Evolutionary conservation across 2,888 invertebrate species (phyloP).

Genomic region (Athripsodes cinereus): DNA sequence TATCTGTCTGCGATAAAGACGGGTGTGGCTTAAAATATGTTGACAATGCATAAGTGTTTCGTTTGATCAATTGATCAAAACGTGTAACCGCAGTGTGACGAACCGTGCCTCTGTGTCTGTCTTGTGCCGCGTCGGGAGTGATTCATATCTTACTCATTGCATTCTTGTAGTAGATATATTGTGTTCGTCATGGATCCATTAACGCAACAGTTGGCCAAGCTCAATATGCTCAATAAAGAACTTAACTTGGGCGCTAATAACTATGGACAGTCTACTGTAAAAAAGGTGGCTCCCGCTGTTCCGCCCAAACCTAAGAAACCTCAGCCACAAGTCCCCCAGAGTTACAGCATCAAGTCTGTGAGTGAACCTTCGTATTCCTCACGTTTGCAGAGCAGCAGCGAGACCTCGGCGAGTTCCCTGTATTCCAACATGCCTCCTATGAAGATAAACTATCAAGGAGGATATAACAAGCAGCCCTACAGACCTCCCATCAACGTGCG

Average conservation of each 20-base stretch:
- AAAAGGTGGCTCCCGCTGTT: conserved; percentile 64
- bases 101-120: background rate
- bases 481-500: conserved; percentile 37
- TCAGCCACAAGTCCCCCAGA: conserved; percentile 66
- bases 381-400: conserved; percentile 45
- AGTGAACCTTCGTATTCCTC: conserved; percentile 72
- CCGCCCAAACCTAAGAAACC: conserved; percentile 69
- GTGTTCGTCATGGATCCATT: conserved; percentile 50
- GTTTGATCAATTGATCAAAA: background rate
- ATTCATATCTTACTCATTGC: background rate
- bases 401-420: conserved; percentile 38
- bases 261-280: conserved; percentile 14
- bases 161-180: background rate
- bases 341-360: conserved; percentile 62
- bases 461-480: conserved; percentile 30
- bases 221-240: conserved; percentile 52
- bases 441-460: conserved; percentile 42
- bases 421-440: conserved; percentile 49
- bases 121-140: background rate
- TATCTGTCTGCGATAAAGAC: conserved; percentile 22
- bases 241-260: conserved; percentile 12
- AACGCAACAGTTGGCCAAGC: conserved; percentile 63
- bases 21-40: conserved; percentile 18
- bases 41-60: background rate
- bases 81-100: background rate